Conservation (phyloP, 2,113 vertebrate genomes). For the Progne subis region DNA sequence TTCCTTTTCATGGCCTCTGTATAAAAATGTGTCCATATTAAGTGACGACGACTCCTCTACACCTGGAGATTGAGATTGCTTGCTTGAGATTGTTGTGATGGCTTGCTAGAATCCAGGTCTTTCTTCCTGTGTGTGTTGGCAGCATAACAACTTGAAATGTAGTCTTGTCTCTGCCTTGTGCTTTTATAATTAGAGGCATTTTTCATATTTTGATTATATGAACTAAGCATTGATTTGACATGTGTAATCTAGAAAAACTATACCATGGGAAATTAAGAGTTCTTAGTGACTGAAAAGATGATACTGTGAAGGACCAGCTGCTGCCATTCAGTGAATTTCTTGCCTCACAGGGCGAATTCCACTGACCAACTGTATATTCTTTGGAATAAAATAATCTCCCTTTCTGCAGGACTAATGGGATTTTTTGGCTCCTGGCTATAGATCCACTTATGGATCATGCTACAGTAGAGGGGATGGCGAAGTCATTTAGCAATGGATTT, state of each 20-base stretch:
- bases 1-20: background rate
- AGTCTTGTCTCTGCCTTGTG: background rate
- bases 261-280: background rate
- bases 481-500: background rate
- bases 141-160: background rate
- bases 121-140: background rate
- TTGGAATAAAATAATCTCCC: background rate
- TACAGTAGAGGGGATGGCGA: background rate
- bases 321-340: background rate
- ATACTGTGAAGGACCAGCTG: background rate
- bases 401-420: background rate
- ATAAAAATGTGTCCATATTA: background rate
- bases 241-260: background rate
- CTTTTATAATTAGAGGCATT: background rate
- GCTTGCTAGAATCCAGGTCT: background rate
- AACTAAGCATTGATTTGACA: background rate
- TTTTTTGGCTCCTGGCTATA: background rate
- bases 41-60: background rate
- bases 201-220: background rate
- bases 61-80: background rate
- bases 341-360: background rate
- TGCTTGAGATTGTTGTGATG: background rate
- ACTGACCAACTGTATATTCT: background rate
- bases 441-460: background rate
- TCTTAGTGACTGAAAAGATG: background rate